Evolutionary conservation across 2,888 invertebrate genomes (phyloP), one percentile per base, ranked within the genome.

Genomic region (Limnephilus marmoratus): DNA sequence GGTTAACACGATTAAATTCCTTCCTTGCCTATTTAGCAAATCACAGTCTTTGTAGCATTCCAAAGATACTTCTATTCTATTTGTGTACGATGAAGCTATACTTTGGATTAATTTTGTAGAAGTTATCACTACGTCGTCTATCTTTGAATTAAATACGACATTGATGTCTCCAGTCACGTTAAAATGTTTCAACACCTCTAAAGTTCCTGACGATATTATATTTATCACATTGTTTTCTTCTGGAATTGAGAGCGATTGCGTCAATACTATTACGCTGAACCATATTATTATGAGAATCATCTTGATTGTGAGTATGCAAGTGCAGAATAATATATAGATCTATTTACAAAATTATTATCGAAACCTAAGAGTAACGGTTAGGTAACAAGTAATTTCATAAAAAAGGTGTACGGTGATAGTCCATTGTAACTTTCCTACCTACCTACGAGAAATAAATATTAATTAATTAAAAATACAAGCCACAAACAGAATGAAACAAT

Each of bases 51-150:
- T 41, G 13, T 80, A 89, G n/a, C 88, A 89, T 5, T 34, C 5
- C 29, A 89, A 18, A n/a, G 13, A 34, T 4, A 89, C 34, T 68
- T 68, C 68, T 7, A 24, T n/a, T n/a, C 68, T 18, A 68, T n/a
- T 68, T 68, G 24, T 68, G 1, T n/a, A 68, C 9, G 9, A 68
- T n/a, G 24, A 68, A n/a, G 24, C 68, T 68, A 68, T 15, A 29
- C 24, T 31, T 31, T 37, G 34, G 18, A 90, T 68, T 45, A 90
- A n/a, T 85, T 85, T 85, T 68, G 49, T 41, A 7, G 85, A 85
- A 53, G 82, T 41, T 24, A 5, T 85, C 4, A 24, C 18, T 4
- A n/a, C 34, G 18, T 90, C 85, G 85, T 68, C 31, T 24, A 18
- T n/a, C 18, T 15, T 34, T 13, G 85, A 53, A 90, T 90, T 85